Evolutionary conservation across 2,888 invertebrate species (phyloP), one percentile per base, ranked within the genome.

Genomic region (Scrobipalpa costella): DNA sequence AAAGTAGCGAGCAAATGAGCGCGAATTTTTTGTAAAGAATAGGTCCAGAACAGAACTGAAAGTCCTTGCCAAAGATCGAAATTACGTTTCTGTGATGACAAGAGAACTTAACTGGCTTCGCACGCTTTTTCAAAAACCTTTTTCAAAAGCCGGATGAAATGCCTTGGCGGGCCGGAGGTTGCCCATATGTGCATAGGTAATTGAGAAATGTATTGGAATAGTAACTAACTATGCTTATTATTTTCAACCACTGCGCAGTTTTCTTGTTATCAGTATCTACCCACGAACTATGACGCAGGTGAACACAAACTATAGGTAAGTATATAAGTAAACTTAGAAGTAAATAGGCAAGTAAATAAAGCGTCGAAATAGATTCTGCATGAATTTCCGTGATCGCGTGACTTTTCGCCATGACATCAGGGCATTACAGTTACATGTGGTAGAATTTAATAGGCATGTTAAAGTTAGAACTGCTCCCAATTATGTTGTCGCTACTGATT

Each of bases 401-500:
- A 55, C 55, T 34, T 7, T 15, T 11, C 34, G 55, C 17, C 55
- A 55, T 55, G 55, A 34, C 55, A 55, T 27, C 55, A n/a, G 11
- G 34, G 27, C 55, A 34, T 55, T 55, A 15, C 13, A 15, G 55
- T 55, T 34, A 55, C 15, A 34, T 55, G 55, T 55, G n/a, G 8
- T 6, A 15, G 55, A 34, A 34, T 55, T 33, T 55, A 33, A 55
- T 55, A 34, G 55, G 6, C 27, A 55, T 55, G 34, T 55, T 33
- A 55, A 55, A 55, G 55, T 55, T 34, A 55, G 55, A 55, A 34
- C n/a, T 55, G 55, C 34, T 15, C 33, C 15, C 55, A 55, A 55
- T 55, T 55, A 55, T 55, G 55, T 55, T 55, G 55, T 55, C 34
- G 33, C 55, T 55, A 55, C 55, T 34, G 34, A 34, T 34, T 55